These are phyloP conservation scores for Gasteruption jaculator DNA, from an alignment of 2,888 invertebrate genomes.

Conservation along the genomic window DNA sequence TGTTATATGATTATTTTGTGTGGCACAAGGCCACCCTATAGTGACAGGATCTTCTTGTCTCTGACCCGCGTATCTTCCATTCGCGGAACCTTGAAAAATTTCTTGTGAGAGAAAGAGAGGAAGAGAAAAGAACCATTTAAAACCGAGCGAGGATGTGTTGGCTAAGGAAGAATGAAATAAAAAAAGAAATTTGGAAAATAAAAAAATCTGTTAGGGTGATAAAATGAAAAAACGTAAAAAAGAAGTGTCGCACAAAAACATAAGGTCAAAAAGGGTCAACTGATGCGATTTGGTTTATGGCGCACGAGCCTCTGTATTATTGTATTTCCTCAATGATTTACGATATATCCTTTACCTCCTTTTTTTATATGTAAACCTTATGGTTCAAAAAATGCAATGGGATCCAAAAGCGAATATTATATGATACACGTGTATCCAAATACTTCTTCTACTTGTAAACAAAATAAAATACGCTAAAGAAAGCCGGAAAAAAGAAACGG, in stretches of 20 bases:
- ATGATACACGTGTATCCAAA: too few species aligned
- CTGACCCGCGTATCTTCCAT: constrained; percentile 30
- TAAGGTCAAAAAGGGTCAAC: constrained; percentile 25
- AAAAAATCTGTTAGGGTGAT: background rate
- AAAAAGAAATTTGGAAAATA: background rate
- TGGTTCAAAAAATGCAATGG: background rate
- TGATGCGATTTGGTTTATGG: constrained; percentile 37
- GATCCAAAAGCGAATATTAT: background rate
- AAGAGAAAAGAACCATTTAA: constrained; percentile 23
- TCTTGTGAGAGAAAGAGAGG: constrained; percentile 24
- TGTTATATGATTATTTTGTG: constrained; percentile 45
- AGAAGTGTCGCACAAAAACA: constrained; percentile 33
- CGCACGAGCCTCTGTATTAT: constrained; percentile 26
- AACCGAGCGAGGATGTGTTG: constrained; percentile 7
- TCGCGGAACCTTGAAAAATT: constrained; percentile 26
- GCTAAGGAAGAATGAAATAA: background rate
- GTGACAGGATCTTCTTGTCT: constrained; percentile 38
- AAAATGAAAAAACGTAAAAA: constrained; percentile 18
- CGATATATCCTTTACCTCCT: constrained; percentile 20
- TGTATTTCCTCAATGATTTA: constrained; percentile 36
- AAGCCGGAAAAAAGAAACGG: too few species aligned
- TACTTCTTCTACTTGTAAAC: too few species aligned
- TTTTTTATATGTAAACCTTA: constrained; percentile 11
- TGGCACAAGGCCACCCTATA: constrained; percentile 43
- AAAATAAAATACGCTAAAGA: too few species aligned